Base-by-base conservation (phyloP, 2,888 invertebrate genomes). In the Scaptomyza tumidula region DNA sequence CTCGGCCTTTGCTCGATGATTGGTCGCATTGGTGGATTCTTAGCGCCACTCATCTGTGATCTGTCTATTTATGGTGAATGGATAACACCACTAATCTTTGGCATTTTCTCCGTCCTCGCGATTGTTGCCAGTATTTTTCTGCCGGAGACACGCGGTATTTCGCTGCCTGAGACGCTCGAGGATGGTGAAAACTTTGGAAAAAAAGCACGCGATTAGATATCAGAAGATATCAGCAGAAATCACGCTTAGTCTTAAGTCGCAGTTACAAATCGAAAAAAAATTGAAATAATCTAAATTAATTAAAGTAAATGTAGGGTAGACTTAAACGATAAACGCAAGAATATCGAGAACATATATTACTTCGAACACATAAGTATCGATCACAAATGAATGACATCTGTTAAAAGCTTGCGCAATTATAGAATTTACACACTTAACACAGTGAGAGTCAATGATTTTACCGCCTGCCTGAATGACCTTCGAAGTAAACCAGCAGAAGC, bases 1-100 rank as follows among this genome's bases (percentile, higher is more conserved):
- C 95, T 98, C 60, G 98, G 98, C 0, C 93, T 96, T 3, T 95
- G 97, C 31, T 98, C 97, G 0, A 96, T 97, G 93, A 94, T 95
- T 66, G 97, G 97, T 0, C 94, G 98, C 83, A 92, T 97, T 63
- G 98, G 98, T 7, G 97, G 97, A 0, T 96, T 98, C 93, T 80
- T 95, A 4, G 97, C 98, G 0, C 97, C 98, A 0, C 96, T 96
- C 83, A 94, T 98, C 1, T 95, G 96, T 1, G 87, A 90, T 3
- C 61, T 89, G 29, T 55, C 52, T 0, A 6, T 0, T 3, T 39
- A 0, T 4, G 0, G 39, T 64, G 19, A 92, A 0, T 95, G 94
- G 94, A 86, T 96, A 14, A 96, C 97, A 2, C 95, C 97, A 0
- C 82, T 95, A 13, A 93, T 95, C 41, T 97, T 97, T 88, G 97